Evolutionary conservation across 2,113 vertebrate species (phyloP).

Genomic region (rabbit (Oryctolagus cuniculus)): DNA sequence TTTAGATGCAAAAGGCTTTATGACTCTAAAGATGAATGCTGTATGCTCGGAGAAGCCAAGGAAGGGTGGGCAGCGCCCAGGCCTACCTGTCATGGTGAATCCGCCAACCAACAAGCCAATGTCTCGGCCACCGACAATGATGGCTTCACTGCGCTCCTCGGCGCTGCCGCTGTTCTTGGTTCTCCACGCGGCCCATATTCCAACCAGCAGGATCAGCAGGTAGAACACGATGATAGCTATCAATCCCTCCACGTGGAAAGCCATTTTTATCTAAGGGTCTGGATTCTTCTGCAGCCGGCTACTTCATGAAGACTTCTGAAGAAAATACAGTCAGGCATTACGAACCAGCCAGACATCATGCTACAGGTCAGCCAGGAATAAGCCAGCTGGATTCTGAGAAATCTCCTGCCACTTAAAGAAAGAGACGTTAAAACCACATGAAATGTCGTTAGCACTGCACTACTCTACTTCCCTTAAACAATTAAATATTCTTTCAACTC

Average conservation of each 20-base stretch:
- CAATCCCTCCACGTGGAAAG: conserved; percentile 95
- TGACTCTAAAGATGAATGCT: conserved; percentile 36
- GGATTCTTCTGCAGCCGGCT: conserved; percentile 77
- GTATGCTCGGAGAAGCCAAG: conserved; percentile 36
- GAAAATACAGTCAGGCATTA: conserved; percentile 62
- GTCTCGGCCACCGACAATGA: conserved; percentile 98
- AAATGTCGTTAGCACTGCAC: background rate
- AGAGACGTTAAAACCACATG: background rate
- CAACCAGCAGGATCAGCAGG: conserved; percentile 94
- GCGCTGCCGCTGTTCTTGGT: conserved; percentile 92
- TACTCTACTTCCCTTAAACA: background rate
- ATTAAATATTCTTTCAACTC: background rate
- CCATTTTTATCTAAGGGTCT: conserved; percentile 88
- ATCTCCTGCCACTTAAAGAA: conserved; percentile 12
- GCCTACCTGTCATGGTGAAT: conserved; percentile 99
- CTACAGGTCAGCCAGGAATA: background rate
- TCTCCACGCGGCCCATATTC: conserved; percentile 99
- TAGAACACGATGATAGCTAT: conserved; percentile 97
- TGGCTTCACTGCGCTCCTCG: conserved; percentile 94
- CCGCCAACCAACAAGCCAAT: conserved; percentile 97
- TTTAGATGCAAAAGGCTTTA: background rate
- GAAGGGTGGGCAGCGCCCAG: accelerated
- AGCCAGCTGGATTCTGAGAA: background rate
- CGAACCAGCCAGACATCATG: conserved; percentile 16
- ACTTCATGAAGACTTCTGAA: conserved; percentile 90